A percentile compares a stretch with the other conserved stretches of the same genome.
These are phyloP conservation scores for Acrobasis repandana DNA, from an alignment of 2,888 invertebrate genomes.

Conservation along the genomic window DNA sequence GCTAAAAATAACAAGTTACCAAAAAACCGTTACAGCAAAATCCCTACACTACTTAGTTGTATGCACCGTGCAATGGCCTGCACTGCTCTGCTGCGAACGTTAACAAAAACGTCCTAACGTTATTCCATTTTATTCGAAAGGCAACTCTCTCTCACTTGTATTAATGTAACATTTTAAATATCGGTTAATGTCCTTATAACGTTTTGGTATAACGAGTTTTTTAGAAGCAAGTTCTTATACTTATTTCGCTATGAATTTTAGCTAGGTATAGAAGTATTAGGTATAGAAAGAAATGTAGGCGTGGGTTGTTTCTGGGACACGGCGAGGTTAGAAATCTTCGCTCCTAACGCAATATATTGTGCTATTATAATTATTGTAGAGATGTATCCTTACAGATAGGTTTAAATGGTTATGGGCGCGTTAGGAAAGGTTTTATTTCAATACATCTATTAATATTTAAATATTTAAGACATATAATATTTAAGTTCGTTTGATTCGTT, in stretches of 20 bases:
- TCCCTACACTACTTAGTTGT: constrained; percentile 79
- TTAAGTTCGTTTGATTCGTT: no score
- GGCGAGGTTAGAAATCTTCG: constrained; percentile 75
- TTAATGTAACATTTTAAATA: constrained; percentile 27
- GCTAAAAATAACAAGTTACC: constrained; percentile 39
- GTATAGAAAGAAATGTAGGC: constrained; percentile 82
- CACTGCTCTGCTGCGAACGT: constrained; percentile 57
- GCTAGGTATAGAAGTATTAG: constrained; percentile 72
- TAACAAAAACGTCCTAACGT: constrained; percentile 47
- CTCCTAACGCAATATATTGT: constrained; percentile 50
- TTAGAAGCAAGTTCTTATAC: constrained; percentile 79
- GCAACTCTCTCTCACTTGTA: constrained; percentile 6
- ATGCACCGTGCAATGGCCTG: constrained; percentile 83
- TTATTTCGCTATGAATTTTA: constrained; percentile 82
- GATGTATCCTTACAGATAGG: constrained; percentile 26
- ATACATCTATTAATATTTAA: no score
- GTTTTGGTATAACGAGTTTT: constrained; percentile 45
- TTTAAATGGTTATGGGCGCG: no score
- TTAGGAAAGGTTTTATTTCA: no score
- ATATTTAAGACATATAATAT: no score
- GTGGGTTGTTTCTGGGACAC: constrained; percentile 77
- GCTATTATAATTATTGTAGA: constrained; percentile 35
- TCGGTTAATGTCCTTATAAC: neutral
- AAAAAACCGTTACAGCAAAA: constrained; percentile 44
- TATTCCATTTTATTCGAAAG: constrained; percentile 31